These are phyloP conservation scores for Oeneis ivallda DNA, from an alignment of 2,888 invertebrate species.

Conservation along the genomic window DNA sequence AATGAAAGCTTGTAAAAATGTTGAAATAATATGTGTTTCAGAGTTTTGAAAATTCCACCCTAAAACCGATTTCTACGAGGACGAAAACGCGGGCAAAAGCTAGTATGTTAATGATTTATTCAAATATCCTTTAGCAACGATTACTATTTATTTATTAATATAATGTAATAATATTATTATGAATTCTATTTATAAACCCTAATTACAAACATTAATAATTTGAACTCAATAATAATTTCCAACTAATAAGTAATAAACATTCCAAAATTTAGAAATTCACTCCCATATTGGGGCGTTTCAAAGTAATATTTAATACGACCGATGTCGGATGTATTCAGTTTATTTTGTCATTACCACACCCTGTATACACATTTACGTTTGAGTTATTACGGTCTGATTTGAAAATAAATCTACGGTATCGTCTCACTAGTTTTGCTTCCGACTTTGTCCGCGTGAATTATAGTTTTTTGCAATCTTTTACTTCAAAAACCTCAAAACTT, in stretches of 20 bases:
- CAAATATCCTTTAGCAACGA: too few species aligned
- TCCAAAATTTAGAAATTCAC: slow-evolving; percentile 3
- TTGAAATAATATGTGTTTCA: too few species aligned
- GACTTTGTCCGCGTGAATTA: too few species aligned
- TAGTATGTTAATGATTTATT: too few species aligned
- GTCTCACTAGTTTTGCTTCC: too few species aligned
- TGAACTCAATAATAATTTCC: not conserved
- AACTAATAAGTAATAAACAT: slow-evolving; percentile 2
- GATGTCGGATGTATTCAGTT: not conserved
- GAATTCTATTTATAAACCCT: not conserved
- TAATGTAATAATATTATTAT: too few species aligned
- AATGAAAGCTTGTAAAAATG: too few species aligned
- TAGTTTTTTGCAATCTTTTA: not conserved
- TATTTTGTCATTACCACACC: slow-evolving; percentile 12
- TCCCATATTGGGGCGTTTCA: not conserved
- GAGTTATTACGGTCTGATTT: slow-evolving; percentile 9
- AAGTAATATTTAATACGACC: slow-evolving; percentile 11
- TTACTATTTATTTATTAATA: too few species aligned
- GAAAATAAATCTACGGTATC: slow-evolving; percentile 2
- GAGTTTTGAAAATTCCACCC: too few species aligned
- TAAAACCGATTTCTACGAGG: too few species aligned
- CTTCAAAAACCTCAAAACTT: too few species aligned
- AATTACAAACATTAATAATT: not conserved
- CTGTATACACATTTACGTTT: slow-evolving; percentile 2
- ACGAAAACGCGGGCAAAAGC: too few species aligned